A percentile compares a stretch with the other conserved stretches of the same genome.
Evolutionary conservation across 2,113 vertebrate genomes (phyloP).

Genomic region (Coregonus clupeaformis): DNA sequence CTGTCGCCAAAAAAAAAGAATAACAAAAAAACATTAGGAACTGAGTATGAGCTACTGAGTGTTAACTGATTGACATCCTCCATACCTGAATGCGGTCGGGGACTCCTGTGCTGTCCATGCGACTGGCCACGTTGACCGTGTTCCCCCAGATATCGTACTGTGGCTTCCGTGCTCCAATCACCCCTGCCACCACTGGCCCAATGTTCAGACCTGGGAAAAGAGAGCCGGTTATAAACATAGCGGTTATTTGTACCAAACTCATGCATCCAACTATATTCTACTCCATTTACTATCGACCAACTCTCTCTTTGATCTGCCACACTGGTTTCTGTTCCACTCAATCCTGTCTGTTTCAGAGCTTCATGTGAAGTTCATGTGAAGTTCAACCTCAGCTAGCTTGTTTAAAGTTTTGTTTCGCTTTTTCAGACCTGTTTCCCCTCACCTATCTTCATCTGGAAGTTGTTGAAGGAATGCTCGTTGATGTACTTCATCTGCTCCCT

Average conservation of each 20-base stretch:
- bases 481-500: slow-evolving; percentile 95
- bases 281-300: background rate
- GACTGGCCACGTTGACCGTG: slow-evolving; percentile 94
- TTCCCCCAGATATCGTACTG: slow-evolving; percentile 97
- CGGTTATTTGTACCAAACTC: background rate
- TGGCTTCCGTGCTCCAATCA: slow-evolving; percentile 91
- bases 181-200: slow-evolving; percentile 91
- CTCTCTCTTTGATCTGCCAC: background rate
- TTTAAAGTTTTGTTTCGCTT: background rate
- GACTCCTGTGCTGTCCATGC: slow-evolving; percentile 95
- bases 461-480: slow-evolving; percentile 95
- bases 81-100: slow-evolving; percentile 91
- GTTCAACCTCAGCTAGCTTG: background rate
- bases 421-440: slow-evolving; percentile 22
- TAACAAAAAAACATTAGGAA: background rate
- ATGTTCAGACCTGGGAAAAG: slow-evolving; percentile 85
- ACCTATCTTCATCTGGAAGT: slow-evolving; percentile 97
- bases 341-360: background rate
- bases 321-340: background rate
- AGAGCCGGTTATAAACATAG: background rate
- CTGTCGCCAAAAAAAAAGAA: background rate
- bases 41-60: background rate
- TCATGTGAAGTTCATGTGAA: background rate
- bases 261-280: background rate
- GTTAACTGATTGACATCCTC: background rate